Evolutionary conservation across 2,797 vertebrate species (phyloP), one percentile per base, ranked within the genome.

Genomic region (Periophthalmus magnuspinnatus): DNA sequence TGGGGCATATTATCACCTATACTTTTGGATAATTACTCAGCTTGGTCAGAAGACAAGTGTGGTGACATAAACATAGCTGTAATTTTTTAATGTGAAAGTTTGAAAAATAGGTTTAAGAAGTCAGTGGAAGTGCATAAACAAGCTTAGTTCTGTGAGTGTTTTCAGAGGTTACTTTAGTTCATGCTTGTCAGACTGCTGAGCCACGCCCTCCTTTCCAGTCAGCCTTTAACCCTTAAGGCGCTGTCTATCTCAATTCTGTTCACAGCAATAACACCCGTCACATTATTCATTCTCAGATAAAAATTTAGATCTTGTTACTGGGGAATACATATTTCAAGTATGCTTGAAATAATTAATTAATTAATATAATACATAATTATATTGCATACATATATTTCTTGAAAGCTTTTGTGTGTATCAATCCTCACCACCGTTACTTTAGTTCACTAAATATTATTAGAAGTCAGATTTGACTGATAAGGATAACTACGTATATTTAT

Each of bases 81-180:
- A 45, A 45, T 45, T 45, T 45, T 13, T 45, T 45, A 3, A 41
- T 41, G 10, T 41, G 41, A 45, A 45, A 14, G 41, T 45, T 45
- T 45, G 10, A 45, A 13, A 45, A 45, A 14, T n/a, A 41, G 13
- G 41, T 45, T 45, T 45, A 45, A 45, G 41, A 16, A 11, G 38
- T 32, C 1, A 56, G 19, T 74, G 7, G 6, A 45, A 71, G 61
- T 47, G 13, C 28, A 63, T 50, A 24, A 56, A 50, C 68, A 41
- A 65, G 52, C 65, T 52, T 72, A 21, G 24, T 76, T 69, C 73
- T 78, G 62, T 81, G 56, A 75, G 52, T 71, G 63, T 76, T 72
- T 59, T 11, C 55, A 34, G 65, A 84, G 87, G 92, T 93, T 88
- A 93, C 79, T 85, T 54, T 63, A 87, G 90, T 89, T 93, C 90